Conservation (phyloP, 2,113 vertebrate species). For the Urocitellus parryii region DNA sequence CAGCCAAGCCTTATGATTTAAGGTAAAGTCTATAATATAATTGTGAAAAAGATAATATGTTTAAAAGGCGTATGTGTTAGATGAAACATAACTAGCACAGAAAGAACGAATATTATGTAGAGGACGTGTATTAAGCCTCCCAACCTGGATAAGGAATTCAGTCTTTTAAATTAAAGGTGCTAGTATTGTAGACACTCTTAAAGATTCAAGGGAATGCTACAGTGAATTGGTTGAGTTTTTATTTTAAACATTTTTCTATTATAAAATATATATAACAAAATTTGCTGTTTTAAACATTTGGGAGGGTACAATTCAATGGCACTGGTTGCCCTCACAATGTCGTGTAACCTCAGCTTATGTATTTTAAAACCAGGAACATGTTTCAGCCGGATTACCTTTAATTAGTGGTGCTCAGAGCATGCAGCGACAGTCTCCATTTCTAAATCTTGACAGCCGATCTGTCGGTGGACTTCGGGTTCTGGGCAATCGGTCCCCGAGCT, state of each 20-base stretch:
- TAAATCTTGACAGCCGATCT: neutral
- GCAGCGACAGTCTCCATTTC: neutral
- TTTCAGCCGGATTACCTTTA: neutral
- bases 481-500: neutral
- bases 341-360: neutral
- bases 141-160: neutral
- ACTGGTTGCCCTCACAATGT: neutral
- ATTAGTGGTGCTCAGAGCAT: neutral
- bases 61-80: neutral
- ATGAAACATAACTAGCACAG: neutral
- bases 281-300: neutral
- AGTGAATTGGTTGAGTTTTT: neutral
- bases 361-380: neutral
- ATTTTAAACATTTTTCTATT: neutral
- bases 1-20: neutral
- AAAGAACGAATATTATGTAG: neutral
- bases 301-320: neutral
- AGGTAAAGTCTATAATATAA: neutral
- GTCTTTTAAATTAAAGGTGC: conserved; percentile 28
- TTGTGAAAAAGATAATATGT: neutral
- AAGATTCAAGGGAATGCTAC: neutral
- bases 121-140: neutral
- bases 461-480: neutral
- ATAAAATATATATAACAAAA: neutral
- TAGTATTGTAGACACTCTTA: neutral